Evolutionary conservation across 2,113 vertebrate species (phyloP).

Genomic region (Cyphomyrus discorhynchus): DNA sequence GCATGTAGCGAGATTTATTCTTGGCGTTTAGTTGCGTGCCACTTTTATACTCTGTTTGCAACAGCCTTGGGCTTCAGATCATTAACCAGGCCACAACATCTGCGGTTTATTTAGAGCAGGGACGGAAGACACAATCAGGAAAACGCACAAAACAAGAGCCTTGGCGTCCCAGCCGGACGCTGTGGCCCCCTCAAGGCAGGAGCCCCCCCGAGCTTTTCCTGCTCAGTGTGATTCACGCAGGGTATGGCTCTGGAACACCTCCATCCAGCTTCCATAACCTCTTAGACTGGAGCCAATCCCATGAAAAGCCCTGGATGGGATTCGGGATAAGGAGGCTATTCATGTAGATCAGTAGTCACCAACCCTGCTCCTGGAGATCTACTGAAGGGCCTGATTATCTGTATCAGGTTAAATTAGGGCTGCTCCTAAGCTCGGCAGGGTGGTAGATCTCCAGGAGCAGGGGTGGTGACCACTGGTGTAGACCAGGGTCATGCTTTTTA

Average conservation of each 20-base stretch:
- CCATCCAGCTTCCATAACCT: neutral
- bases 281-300: neutral
- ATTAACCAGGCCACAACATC: conserved; percentile 10
- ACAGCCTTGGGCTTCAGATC: neutral
- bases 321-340: neutral
- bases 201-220: neutral
- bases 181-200: neutral
- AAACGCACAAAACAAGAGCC: neutral
- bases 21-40: neutral
- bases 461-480: neutral
- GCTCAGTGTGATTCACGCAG: neutral
- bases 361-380: no score
- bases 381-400: no score
- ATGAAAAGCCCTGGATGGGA: neutral
- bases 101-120: conserved; percentile 6
- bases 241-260: neutral
- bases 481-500: neutral
- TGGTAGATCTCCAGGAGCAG: no score
- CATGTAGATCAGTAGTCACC: neutral
- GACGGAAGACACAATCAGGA: conserved; percentile 18
- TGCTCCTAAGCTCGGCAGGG: no score
- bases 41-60: neutral
- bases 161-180: neutral
- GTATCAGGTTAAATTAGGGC: no score
- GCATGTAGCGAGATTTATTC: neutral